Percentiles rank a stretch among this genome's conserved stretches.
Evolutionary conservation across 2,113 vertebrate genomes (phyloP).

Genomic region (Speoplatyrhinus poulsoni): DNA sequence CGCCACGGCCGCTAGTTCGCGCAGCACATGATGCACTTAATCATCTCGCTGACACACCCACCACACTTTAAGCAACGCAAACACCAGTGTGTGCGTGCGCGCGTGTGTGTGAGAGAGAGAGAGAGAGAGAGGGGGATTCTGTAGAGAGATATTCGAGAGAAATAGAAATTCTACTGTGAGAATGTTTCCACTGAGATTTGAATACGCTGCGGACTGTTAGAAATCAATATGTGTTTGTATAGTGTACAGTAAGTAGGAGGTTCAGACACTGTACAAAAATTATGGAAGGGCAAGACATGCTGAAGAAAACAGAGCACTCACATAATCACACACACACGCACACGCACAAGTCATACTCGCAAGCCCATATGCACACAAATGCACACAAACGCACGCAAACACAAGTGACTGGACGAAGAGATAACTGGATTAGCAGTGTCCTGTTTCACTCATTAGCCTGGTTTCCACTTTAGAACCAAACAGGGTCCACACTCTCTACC

Average conservation of each 20-base stretch:
- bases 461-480: conserved; percentile 42
- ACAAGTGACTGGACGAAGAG: conserved; percentile 35
- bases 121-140: neutral
- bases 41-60: conserved; percentile 13
- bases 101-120: neutral
- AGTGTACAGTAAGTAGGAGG: conserved; percentile 20
- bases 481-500: conserved; percentile 37
- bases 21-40: conserved; percentile 2
- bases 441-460: conserved; percentile 64
- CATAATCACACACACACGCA: conserved; percentile 3
- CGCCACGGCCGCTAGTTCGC: neutral
- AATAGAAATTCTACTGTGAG: neutral
- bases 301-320: conserved; percentile 16
- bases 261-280: conserved; percentile 3
- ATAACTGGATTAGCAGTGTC: conserved; percentile 68
- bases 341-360: neutral
- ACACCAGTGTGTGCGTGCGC: neutral
- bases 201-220: neutral
- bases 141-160: neutral
- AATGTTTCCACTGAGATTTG: neutral
- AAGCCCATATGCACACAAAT: neutral
- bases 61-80: conserved; percentile 4
- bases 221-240: conserved; percentile 18
- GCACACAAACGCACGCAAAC: conserved; percentile 2
- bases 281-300: conserved; percentile 12